Percentiles rank a stretch among this genome's conserved stretches.
Conservation (phyloP, 1,140 invertebrate genomes). For the Chionoecetes opilio region DNA sequence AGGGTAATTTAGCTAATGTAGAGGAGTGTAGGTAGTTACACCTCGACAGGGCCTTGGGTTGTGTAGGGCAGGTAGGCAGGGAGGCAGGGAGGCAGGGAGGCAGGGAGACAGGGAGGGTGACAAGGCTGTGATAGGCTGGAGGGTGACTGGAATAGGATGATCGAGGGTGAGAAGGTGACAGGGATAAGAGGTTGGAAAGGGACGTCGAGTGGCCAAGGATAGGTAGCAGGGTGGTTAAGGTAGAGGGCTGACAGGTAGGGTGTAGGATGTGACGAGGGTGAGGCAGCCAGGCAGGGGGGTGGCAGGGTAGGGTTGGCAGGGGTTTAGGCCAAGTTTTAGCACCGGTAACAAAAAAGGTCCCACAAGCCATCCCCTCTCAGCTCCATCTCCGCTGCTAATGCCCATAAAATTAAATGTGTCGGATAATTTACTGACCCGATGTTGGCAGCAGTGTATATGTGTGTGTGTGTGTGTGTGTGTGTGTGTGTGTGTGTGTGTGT, state of each 20-base stretch:
- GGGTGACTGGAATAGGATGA: background rate
- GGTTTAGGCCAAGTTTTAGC: background rate
- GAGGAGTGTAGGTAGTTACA: background rate
- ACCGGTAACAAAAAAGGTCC: background rate
- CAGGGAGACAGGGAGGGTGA: background rate
- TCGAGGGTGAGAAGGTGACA: background rate
- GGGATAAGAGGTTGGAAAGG: background rate
- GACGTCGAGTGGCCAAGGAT: background rate
- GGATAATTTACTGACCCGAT: constrained; percentile 6
- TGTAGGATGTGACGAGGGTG: background rate
- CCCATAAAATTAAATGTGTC: constrained; percentile 59
- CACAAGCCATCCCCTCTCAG: background rate
- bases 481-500: constrained; percentile 31
- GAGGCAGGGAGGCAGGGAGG: background rate
- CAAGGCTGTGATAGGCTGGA: background rate
- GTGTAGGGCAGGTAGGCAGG: background rate
- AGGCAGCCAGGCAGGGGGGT: background rate
- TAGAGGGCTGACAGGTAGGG: background rate
- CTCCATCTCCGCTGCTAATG: constrained; percentile 40
- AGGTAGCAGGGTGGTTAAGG: background rate
- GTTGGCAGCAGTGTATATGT: background rate
- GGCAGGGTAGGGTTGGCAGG: background rate
- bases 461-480: background rate
- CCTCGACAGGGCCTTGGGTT: background rate
- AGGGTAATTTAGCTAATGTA: background rate